A percentile compares a stretch with the other conserved stretches of the same genome.
phyloP scores from a whole-genome alignment of 2,113 vertebrate genomes.

The Brachyistius frenatus region DNA sequence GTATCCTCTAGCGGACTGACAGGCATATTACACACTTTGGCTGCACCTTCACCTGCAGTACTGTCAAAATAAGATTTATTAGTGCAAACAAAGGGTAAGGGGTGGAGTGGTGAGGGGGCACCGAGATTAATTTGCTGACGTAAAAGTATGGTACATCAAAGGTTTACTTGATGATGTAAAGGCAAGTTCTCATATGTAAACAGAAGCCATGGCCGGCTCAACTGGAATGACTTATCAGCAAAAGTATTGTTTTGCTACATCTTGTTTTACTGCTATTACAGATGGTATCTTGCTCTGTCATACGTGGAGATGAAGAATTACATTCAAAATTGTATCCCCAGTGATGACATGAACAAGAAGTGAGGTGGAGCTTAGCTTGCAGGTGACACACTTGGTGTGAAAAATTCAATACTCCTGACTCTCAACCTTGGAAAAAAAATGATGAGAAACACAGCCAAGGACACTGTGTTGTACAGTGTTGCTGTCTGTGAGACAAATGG shows the following conservation, averaged over 20 bases:
- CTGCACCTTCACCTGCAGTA: neutral
- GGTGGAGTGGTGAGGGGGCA: too few species aligned
- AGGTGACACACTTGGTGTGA: conserved; percentile 26
- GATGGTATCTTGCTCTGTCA: neutral
- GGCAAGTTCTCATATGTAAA: neutral
- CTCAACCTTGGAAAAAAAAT: conserved; percentile 14
- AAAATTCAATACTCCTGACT: conserved; percentile 47
- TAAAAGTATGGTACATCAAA: neutral
- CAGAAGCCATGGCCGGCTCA: neutral
- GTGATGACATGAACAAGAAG: conserved; percentile 30
- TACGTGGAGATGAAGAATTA: conserved; percentile 15
- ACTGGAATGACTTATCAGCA: neutral
- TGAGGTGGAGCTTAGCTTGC: conserved; percentile 31
- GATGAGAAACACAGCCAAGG: conserved; percentile 17
- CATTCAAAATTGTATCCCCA: conserved; percentile 6
- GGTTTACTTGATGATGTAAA: neutral
- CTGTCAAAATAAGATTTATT: neutral
- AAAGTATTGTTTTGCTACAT: conserved; percentile 2
- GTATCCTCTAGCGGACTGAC: too few species aligned
- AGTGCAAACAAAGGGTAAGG: neutral
- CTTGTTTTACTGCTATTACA: neutral
- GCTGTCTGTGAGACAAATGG: conserved; percentile 38
- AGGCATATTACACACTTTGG: too few species aligned
- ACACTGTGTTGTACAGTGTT: conserved; percentile 14
- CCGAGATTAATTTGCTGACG: neutral